Evolutionary conservation across 2,888 invertebrate genomes (phyloP).

Genomic region (Acanthosepion lycidas): DNA sequence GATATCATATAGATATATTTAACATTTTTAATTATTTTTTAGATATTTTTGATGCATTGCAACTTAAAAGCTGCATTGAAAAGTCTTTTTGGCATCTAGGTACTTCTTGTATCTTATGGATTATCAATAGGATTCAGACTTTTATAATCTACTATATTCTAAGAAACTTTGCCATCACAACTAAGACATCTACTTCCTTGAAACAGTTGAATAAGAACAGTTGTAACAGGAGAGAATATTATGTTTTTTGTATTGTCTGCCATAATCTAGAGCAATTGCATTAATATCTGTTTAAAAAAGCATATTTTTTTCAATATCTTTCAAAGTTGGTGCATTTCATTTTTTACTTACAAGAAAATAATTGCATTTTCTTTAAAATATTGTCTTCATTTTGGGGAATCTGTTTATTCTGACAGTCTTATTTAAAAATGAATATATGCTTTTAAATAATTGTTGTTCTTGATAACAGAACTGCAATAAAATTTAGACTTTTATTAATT

Average conservation of each 20-base stretch:
- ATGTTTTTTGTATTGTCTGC: not conserved
- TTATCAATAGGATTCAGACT: constrained; percentile 16
- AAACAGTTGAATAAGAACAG: constrained; percentile 20
- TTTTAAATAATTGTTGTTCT: no score
- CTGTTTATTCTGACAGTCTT: not conserved
- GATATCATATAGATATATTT: not conserved
- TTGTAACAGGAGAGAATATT: not conserved
- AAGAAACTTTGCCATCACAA: not conserved
- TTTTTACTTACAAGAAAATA: not conserved
- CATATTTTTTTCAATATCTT: not conserved
- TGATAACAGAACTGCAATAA: no score
- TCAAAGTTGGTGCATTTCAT: not conserved
- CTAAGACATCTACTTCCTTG: not conserved
- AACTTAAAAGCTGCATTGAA: not conserved
- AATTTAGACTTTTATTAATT: no score
- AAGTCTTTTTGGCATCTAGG: not conserved
- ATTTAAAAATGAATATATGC: not conserved
- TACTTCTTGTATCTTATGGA: not conserved
- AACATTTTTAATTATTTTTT: not conserved
- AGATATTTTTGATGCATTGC: constrained; percentile 4
- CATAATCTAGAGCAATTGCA: not conserved
- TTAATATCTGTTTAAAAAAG: not conserved
- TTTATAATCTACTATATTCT: not conserved
- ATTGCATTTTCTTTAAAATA: not conserved
- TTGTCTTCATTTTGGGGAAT: not conserved